A percentile compares a stretch with the other conserved stretches of the same genome.
Conservation (phyloP, 2,113 vertebrate species). For the Pardalotus punctatus region DNA sequence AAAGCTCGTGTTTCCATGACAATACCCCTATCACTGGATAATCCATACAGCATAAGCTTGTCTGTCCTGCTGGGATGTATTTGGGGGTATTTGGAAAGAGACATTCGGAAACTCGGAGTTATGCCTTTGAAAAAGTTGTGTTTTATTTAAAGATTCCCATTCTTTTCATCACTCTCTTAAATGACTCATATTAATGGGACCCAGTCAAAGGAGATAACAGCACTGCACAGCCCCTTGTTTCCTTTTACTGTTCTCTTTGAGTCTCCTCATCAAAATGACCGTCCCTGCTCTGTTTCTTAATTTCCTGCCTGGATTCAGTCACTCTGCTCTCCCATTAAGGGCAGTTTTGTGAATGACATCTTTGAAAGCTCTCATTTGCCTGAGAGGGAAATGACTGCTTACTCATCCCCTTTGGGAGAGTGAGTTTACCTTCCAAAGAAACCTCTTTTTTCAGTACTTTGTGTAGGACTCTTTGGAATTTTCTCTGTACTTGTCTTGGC, state of each 20-base stretch:
- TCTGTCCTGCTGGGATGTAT: conserved; percentile 38
- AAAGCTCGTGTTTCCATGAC: conserved; percentile 59
- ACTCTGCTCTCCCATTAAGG: conserved; percentile 29
- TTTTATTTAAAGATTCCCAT: background rate
- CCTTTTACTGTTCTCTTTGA: conserved; percentile 2
- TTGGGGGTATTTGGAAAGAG: conserved; percentile 32
- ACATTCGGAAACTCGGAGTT: background rate
- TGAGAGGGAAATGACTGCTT: conserved; percentile 7
- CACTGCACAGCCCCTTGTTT: background rate
- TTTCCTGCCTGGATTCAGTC: conserved; percentile 40
- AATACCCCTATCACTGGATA: conserved; percentile 12
- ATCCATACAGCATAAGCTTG: background rate
- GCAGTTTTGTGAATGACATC: conserved; percentile 44
- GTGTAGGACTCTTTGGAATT: background rate
- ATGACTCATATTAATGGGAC: background rate
- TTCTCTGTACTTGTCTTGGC: background rate
- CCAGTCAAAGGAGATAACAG: background rate
- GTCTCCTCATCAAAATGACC: conserved; percentile 18
- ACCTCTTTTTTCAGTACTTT: background rate
- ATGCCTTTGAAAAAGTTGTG: conserved; percentile 6
- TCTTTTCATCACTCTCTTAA: conserved; percentile 24
- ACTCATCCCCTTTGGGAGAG: conserved; percentile 34
- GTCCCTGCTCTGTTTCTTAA: background rate
- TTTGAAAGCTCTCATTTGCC: conserved; percentile 52
- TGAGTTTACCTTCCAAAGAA: conserved; percentile 39